Conservation (phyloP, 2,888 invertebrate species). For the Drosophila meridionalis region DNA sequence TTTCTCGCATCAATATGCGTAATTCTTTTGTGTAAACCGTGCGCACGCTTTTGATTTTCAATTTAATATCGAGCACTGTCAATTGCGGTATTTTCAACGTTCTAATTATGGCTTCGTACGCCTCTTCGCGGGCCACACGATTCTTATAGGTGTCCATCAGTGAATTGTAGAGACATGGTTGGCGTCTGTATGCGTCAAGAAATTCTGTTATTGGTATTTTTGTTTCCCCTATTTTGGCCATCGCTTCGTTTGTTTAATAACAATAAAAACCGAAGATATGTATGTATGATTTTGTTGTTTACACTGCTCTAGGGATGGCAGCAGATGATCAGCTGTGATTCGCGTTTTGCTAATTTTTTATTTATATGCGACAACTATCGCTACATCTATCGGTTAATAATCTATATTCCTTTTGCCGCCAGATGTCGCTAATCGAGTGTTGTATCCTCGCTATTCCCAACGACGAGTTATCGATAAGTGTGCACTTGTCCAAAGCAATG, state of each 20-base stretch:
- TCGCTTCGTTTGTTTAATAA: constrained; percentile 23
- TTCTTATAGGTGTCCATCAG: constrained; percentile 79
- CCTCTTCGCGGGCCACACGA: constrained; percentile 74
- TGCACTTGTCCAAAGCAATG: constrained; percentile 2
- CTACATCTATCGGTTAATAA: neutral
- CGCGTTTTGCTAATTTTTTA: constrained; percentile 16
- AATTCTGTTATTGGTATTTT: constrained; percentile 80
- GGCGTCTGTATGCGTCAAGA: constrained; percentile 78
- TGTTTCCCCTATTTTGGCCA: constrained; percentile 76
- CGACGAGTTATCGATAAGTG: constrained; percentile 8
- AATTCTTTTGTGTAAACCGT: constrained; percentile 83
- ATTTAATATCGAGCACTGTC: constrained; percentile 79
- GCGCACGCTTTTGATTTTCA: constrained; percentile 84
- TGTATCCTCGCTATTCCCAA: neutral
- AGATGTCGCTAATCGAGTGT: constrained; percentile 2
- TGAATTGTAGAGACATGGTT: constrained; percentile 82
- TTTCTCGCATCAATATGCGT: constrained; percentile 72
- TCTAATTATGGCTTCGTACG: constrained; percentile 76
- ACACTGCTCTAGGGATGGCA: constrained; percentile 16
- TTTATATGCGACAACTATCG: neutral
- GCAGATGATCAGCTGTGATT: neutral
- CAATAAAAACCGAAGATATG: constrained; percentile 29
- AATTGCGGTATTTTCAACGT: constrained; percentile 77
- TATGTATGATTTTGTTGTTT: constrained; percentile 46
- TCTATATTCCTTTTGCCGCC: neutral